These are phyloP conservation scores for Drosophila demipolita DNA, from an alignment of 2,888 invertebrate genomes.

Conservation along the genomic window DNA sequence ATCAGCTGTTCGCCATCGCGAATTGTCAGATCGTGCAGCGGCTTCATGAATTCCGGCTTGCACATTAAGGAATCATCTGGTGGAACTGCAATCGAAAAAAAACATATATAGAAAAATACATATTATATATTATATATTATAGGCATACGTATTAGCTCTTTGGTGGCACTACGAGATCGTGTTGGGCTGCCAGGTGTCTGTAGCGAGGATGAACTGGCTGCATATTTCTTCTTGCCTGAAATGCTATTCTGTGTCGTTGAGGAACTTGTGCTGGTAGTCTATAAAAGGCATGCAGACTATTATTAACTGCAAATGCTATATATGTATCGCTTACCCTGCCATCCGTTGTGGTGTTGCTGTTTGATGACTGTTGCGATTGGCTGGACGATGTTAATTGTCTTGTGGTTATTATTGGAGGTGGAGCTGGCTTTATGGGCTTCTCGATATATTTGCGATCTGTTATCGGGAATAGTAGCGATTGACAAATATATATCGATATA, in stretches of 20 bases:
- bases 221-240: slow-evolving; percentile 88
- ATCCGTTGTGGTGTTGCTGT: slow-evolving; percentile 43
- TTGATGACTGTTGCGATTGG: slow-evolving; percentile 34
- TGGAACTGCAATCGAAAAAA: slow-evolving; percentile 87
- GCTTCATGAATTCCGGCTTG: slow-evolving; percentile 93
- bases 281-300: neutral
- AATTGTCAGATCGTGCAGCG: slow-evolving; percentile 90
- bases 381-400: slow-evolving; percentile 84
- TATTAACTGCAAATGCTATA: neutral
- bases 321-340: slow-evolving; percentile 62
- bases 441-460: slow-evolving; percentile 93
- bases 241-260: slow-evolving; percentile 72
- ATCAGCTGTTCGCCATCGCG: slow-evolving; percentile 95
- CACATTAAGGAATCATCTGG: slow-evolving; percentile 95
- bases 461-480: neutral
- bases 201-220: slow-evolving; percentile 84
- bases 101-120: neutral
- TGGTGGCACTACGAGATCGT: slow-evolving; percentile 94
- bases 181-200: slow-evolving; percentile 92
- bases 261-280: slow-evolving; percentile 77
- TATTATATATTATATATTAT: neutral
- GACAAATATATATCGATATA: neutral
- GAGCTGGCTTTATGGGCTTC: slow-evolving; percentile 91
- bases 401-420: slow-evolving; percentile 89
- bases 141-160: slow-evolving; percentile 89